phyloP scores from a whole-genome alignment of 2,888 invertebrate genomes.

The Sialis lutaria region DNA sequence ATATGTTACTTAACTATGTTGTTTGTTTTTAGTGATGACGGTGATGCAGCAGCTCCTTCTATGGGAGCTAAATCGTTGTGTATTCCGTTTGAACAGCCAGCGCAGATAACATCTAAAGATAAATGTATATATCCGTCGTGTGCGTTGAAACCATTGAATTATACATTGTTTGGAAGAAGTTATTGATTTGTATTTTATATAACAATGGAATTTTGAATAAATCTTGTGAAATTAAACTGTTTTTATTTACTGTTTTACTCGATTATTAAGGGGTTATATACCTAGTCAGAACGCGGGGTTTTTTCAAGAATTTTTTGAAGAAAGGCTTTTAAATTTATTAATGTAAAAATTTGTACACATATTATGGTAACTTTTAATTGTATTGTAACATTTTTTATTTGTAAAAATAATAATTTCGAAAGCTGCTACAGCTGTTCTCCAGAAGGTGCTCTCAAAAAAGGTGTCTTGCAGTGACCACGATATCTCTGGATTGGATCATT shows the following conservation, averaged over 20 bases:
- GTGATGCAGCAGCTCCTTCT: slow-evolving; percentile 67
- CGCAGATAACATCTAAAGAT: slow-evolving; percentile 36
- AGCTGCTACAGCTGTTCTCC: too few species aligned
- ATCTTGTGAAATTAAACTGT: background rate
- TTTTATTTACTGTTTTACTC: background rate
- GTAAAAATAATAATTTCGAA: too few species aligned
- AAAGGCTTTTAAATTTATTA: too few species aligned
- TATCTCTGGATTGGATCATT: too few species aligned
- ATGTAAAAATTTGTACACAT: too few species aligned
- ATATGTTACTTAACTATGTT: background rate
- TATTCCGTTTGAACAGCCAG: slow-evolving; percentile 83
- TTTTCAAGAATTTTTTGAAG: too few species aligned
- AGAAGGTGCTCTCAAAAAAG: too few species aligned
- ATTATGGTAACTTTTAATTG: too few species aligned
- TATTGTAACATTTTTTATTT: too few species aligned
- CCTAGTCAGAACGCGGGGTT: background rate
- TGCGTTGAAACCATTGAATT: slow-evolving; percentile 58
- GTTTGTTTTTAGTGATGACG: slow-evolving; percentile 38
- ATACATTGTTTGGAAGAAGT: slow-evolving; percentile 90
- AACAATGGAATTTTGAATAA: background rate
- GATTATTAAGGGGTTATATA: background rate
- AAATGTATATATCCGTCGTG: slow-evolving; percentile 84
- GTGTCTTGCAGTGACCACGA: too few species aligned
- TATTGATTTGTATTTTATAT: slow-evolving; percentile 39
- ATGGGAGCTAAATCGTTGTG: slow-evolving; percentile 99